Percentiles rank a stretch among this genome's conserved stretches.
Conservation (phyloP, 2,113 vertebrate species). For the Istiophorus platypterus region DNA sequence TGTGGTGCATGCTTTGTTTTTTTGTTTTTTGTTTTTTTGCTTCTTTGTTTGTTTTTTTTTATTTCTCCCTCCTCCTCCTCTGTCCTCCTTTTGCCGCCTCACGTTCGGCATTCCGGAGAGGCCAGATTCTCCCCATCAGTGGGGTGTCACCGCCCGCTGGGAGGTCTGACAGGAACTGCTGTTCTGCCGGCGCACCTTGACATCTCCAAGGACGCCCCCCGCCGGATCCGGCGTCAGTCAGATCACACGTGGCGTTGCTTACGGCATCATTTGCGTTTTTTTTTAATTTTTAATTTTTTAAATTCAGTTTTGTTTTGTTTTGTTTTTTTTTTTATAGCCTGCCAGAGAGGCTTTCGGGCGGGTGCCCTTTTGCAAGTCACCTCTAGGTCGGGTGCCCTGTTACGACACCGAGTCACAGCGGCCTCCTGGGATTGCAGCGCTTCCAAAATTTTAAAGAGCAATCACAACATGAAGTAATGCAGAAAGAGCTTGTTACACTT, state of each 20-base stretch:
- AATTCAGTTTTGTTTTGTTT: too few species aligned
- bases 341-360: background rate
- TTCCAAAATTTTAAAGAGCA: constrained; percentile 19
- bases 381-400: constrained; percentile 12
- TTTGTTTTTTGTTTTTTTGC: background rate
- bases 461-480: background rate
- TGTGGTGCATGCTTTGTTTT: constrained; percentile 44
- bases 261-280: constrained; percentile 35
- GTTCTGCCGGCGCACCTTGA: constrained; percentile 48
- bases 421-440: background rate
- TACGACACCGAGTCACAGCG: background rate
- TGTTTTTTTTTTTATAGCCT: too few species aligned
- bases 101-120: constrained; percentile 21
- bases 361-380: background rate
- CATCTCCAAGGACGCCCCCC: constrained; percentile 56
- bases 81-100: constrained; percentile 18
- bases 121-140: constrained; percentile 54
- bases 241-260: constrained; percentile 27
- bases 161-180: constrained; percentile 57
- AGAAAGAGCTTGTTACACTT: background rate
- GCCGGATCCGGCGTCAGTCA: constrained; percentile 29
- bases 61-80: background rate
- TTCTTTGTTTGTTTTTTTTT: background rate
- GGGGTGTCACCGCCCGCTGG: constrained; percentile 50
- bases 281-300: too few species aligned